Conservation (phyloP, 2,888 invertebrate species). For the Drosophila mercatorum region DNA sequence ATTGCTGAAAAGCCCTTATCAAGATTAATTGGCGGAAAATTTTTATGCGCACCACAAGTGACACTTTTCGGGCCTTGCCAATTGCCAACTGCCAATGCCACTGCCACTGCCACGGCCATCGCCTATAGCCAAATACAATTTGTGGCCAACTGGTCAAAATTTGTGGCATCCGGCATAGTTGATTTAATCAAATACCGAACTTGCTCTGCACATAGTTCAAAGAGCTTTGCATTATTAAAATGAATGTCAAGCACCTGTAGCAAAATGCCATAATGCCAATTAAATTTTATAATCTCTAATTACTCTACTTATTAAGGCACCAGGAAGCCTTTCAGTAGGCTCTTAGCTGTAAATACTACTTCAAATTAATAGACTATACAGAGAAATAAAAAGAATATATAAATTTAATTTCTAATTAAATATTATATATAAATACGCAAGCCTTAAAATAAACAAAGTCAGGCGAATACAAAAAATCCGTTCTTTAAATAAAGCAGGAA, state of each 20-base stretch:
- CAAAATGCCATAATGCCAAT: constrained; percentile 8
- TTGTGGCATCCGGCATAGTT: constrained; percentile 28
- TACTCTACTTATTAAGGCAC: not conserved
- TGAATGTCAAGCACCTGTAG: no score
- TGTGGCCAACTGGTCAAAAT: constrained; percentile 23
- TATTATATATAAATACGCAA: no score
- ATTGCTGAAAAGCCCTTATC: constrained; percentile 70
- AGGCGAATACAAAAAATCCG: no score
- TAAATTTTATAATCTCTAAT: not conserved
- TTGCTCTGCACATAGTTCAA: constrained; percentile 33
- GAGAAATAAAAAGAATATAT: no score
- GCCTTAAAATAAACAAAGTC: no score
- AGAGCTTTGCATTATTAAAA: constrained; percentile 30
- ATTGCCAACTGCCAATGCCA: constrained; percentile 44
- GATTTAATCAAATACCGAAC: constrained; percentile 3
- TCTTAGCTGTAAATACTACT: no score
- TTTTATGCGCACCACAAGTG: constrained; percentile 57
- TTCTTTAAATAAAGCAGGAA: no score
- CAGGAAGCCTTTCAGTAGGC: not conserved
- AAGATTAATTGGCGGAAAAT: constrained; percentile 78
- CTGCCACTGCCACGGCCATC: not conserved
- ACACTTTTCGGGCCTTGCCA: constrained; percentile 52
- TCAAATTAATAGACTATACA: not conserved
- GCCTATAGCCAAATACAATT: constrained; percentile 26
- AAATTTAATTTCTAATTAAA: no score